phyloP scores from a whole-genome alignment of 2,113 vertebrate genomes.

The Neodon shergylaensis region DNA sequence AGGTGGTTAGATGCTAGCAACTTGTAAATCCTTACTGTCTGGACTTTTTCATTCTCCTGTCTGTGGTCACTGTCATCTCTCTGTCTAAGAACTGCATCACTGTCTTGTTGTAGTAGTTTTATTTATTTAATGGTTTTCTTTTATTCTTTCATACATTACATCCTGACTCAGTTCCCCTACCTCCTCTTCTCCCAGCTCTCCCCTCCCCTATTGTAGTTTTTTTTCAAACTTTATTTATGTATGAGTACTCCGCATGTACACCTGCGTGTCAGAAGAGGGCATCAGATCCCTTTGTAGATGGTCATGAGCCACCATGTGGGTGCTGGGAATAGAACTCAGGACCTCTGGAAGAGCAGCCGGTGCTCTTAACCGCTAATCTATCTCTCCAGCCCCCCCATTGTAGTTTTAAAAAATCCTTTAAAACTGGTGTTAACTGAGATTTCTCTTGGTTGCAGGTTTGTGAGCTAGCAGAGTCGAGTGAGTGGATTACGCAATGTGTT shows the following conservation, averaged over 20 bases:
- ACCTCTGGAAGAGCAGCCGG: too few relatives aligned
- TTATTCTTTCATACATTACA: neutral
- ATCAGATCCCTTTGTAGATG: too few relatives aligned
- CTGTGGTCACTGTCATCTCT: neutral
- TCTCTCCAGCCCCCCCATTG: too few relatives aligned
- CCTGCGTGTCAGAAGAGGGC: too few relatives aligned
- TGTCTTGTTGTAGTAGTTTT: neutral
- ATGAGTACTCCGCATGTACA: too few relatives aligned
- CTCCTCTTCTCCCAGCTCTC: neutral
- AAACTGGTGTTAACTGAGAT: slow-evolving; percentile 7
- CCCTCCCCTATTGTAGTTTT: too few relatives aligned
- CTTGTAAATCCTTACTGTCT: neutral
- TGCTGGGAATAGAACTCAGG: too few relatives aligned
- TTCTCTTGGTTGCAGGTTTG: neutral
- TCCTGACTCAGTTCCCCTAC: neutral
- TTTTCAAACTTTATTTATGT: too few relatives aligned
- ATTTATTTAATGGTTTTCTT: neutral
- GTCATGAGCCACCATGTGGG: too few relatives aligned
- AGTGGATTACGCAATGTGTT: neutral
- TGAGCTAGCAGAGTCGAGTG: neutral
- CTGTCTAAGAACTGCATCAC: neutral
- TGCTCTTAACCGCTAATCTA: too few relatives aligned
- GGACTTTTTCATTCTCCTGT: neutral
- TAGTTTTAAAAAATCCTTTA: neutral
- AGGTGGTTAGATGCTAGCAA: neutral